Evolutionary conservation across 2,888 invertebrate genomes (phyloP), one percentile per base, ranked within the genome.

Genomic region (Oscheius sp.): DNA sequence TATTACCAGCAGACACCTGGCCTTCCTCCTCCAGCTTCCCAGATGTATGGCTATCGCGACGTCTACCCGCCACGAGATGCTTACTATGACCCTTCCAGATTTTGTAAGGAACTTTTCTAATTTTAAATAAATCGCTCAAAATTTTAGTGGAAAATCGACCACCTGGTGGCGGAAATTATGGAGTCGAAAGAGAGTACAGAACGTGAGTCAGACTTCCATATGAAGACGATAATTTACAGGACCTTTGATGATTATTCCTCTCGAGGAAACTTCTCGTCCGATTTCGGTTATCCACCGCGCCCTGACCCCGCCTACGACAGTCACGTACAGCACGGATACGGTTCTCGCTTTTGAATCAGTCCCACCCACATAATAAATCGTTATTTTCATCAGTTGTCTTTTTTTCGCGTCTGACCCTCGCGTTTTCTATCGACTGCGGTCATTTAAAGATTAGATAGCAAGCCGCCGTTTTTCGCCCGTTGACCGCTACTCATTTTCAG

Each of bases 181-280:
- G n/a, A 25, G 25, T 29, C 16, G 41, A 18, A 53, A 25, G n/a
- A 18, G 53, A 53, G 23, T 53, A 53, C 53, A 53, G 53, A 6
- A 53, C 53, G 53, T 53, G 18, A 53, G 53, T 53, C 21, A 21
- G 13, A 2, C 52, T 12, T 21, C 52, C 12, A 2, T 52, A 52
- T 12, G 13, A 45, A 45, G 13, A 9, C 13, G 12, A 45, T 45
- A 45, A 45, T 45, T 45, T 13, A 12, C 27, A 58, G 58, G 27
- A 58, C 58, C 12, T 58, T 29, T 27, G 58, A 58, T 18, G 35
- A 58, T 12, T 58, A 58, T 18, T 49, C 49, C n/a, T n/a, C 49
- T 2, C 49, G 49, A 13, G 13, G 13, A 2, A 49, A 49, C 49
- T 35, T 35, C 35, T 1, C 5, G n/a, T 18, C 16, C 9, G 53